Percentiles rank a stretch among this genome's conserved stretches.
These are phyloP conservation scores for Drosophila dives DNA, from an alignment of 2,888 invertebrate species.

Conservation along the genomic window DNA sequence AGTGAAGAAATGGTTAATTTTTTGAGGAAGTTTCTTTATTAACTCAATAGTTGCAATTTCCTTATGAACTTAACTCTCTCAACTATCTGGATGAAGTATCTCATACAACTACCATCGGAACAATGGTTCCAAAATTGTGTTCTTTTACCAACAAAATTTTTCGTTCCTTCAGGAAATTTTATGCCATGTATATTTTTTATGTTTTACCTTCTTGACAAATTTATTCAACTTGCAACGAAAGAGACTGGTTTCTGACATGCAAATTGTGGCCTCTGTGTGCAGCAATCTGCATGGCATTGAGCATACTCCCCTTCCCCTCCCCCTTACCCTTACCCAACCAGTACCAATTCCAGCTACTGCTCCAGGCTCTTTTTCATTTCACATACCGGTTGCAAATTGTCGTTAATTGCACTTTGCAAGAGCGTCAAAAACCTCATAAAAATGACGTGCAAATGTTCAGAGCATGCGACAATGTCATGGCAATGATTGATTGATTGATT, in stretches of 20 bases:
- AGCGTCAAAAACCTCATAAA: slow-evolving; percentile 64
- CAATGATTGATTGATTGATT: slow-evolving; percentile 37
- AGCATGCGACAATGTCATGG: slow-evolving; percentile 50
- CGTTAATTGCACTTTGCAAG: slow-evolving; percentile 60
- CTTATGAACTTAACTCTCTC: not conserved
- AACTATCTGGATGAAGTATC: not conserved
- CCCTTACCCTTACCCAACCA: not conserved
- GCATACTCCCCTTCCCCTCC: not conserved
- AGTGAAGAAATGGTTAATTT: not conserved
- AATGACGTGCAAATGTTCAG: slow-evolving; percentile 26
- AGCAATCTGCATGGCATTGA: slow-evolving; percentile 37
- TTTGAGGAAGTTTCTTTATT: not conserved
- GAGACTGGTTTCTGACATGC: slow-evolving; percentile 17
- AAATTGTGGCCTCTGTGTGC: slow-evolving; percentile 25
- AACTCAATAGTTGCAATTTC: not conserved
- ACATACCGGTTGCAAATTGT: slow-evolving; percentile 51
- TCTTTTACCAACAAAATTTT: not conserved
- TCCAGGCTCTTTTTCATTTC: not conserved
- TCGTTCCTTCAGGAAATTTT: not conserved
- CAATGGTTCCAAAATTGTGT: not conserved
- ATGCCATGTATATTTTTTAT: not conserved
- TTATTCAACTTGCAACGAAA: slow-evolving; percentile 21
- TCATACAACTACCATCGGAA: not conserved
- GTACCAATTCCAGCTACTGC: not conserved
- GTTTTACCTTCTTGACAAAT: slow-evolving; percentile 5